Evolutionary conservation across 1,140 invertebrate genomes (phyloP), one percentile per base, ranked within the genome.

Genomic region (Drosophila pallidifrons): DNA sequence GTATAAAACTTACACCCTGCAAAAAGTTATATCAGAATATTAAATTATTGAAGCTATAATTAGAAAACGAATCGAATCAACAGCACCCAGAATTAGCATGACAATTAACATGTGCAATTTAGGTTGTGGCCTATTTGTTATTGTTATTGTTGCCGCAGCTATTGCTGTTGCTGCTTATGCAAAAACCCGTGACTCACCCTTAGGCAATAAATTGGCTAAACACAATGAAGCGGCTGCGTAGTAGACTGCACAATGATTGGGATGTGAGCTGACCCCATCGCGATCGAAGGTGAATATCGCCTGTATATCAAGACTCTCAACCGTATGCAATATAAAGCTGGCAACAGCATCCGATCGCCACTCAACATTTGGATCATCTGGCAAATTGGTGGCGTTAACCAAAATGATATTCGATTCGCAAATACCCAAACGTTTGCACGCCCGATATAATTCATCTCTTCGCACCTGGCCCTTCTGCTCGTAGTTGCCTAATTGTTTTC

Each of bases 241-340:
- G 92, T 96, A 97, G 69, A 97, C 94, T 51, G 97, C 95, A 73
- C 95, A 95, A 92, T 99, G 98, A 94, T 99, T 99, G 28, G 94
- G 93, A 93, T 99, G 98, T 6, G 95, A 95, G 82, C 97, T 98
- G 3, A 99, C 95, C 54, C 98, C 98, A 89, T 96, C 93, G 88
- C 95, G 95, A 93, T 99, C 98, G 94, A 99, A 99, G 38, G 98
- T 99, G 46, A 99, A 95, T 59, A 99, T 94, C 16, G 96, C 96
- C 83, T 97, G 95, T 82, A 98, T 96, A 90, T 95, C 95, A 64
- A 97, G 94, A 47, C 94, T 93, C 92, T 96, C 95, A 57, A 98
- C 93, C 51, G 96, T 94, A 51, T 96, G 94, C 30, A 96, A 93
- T 82, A 99, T 95, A 55, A 96, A 93, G 49, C 95, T 94, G 11